These are phyloP conservation scores for Apeltes quadracus DNA, from an alignment of 2,113 vertebrate species.

Conservation along the genomic window DNA sequence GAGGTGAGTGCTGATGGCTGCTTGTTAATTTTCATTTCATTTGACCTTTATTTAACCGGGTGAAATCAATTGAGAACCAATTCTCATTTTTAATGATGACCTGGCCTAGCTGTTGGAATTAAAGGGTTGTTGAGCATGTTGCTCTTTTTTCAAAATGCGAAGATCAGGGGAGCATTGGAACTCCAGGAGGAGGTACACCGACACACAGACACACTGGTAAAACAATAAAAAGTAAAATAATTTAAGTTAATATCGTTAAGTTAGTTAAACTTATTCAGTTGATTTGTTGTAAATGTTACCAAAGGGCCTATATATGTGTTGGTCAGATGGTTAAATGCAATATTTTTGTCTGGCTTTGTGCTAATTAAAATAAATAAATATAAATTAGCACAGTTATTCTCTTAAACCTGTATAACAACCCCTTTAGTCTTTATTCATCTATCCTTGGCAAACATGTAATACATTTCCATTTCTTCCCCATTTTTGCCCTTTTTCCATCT, in stretches of 20 bases:
- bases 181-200: too few relatives aligned
- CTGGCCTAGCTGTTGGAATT: neutral
- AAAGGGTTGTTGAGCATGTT: too few relatives aligned
- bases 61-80: too few relatives aligned
- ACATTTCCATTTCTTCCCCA: neutral
- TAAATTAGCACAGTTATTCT: constrained; percentile 5
- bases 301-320: constrained; percentile 48
- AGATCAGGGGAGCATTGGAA: too few relatives aligned
- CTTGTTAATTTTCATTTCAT: too few relatives aligned
- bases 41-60: too few relatives aligned
- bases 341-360: constrained; percentile 1
- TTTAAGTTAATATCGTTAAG: too few relatives aligned
- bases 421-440: neutral
- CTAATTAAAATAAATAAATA: constrained; percentile 30
- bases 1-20: constrained; percentile 81
- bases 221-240: too few relatives aligned
- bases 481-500: neutral
- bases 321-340: constrained; percentile 49
- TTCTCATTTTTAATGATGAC: too few relatives aligned
- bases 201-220: too few relatives aligned
- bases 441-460: neutral
- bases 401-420: neutral
- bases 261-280: too few relatives aligned
- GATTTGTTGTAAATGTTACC: constrained; percentile 71
- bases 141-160: too few relatives aligned